phyloP scores from a whole-genome alignment of 2,888 invertebrate species.

The Agrochola litura region DNA sequence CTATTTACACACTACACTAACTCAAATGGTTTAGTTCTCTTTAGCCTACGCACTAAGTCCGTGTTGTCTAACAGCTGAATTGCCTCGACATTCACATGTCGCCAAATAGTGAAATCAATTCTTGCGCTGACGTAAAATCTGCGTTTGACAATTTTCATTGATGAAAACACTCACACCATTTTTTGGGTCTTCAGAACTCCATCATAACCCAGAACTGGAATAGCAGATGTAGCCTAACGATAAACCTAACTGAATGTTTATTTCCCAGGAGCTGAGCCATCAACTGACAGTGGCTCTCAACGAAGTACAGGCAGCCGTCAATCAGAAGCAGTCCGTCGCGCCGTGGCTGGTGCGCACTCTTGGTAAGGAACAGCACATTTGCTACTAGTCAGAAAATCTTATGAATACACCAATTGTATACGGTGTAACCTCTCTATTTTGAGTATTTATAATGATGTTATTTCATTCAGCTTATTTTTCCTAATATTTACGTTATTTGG shows the following conservation, averaged over 20 bases:
- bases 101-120: neutral
- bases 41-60: no score
- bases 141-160: neutral
- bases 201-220: neutral
- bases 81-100: no score
- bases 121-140: neutral
- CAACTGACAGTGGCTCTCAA: slow-evolving; percentile 95
- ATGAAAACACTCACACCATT: neutral
- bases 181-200: neutral
- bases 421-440: no score
- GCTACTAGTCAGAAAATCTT: no score
- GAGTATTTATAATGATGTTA: no score
- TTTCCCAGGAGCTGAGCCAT: slow-evolving; percentile 95
- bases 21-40: no score
- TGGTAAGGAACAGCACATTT: slow-evolving; percentile 78
- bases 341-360: slow-evolving; percentile 99
- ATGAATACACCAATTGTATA: no score
- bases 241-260: no score
- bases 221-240: neutral
- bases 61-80: no score
- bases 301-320: slow-evolving; percentile 90
- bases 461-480: no score
- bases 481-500: no score
- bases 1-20: no score
- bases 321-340: slow-evolving; percentile 92